Evolutionary conservation across 2,888 invertebrate genomes (phyloP).

Genomic region (Pyrocoelia pectoralis): DNA sequence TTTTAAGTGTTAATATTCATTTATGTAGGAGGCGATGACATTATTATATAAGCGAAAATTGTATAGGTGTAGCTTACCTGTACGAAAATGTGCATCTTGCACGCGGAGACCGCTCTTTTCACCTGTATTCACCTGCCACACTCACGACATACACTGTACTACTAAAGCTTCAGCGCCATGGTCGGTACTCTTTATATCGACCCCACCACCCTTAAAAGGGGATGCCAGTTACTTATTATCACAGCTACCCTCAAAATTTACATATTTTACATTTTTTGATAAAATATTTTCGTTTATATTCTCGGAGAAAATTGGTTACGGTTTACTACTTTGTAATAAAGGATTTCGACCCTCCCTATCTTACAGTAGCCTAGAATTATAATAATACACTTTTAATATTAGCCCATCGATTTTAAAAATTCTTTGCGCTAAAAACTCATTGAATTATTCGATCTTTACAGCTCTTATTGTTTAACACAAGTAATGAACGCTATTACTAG

Average conservation of each 20-base stretch:
- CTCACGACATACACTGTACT: conserved; percentile 45
- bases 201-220: conserved; percentile 49
- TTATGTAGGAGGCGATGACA: background rate
- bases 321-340: background rate
- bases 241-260: conserved; percentile 30
- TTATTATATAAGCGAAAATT: background rate
- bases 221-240: conserved; percentile 49
- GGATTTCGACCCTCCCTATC: background rate
- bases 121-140: conserved; percentile 46
- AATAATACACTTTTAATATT: no score
- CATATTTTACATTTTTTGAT: background rate
- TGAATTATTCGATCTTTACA: no score
- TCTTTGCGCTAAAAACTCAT: no score
- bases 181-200: conserved; percentile 48
- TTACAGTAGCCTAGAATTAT: no score
- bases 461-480: no score
- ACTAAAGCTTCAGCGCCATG: conserved; percentile 47
- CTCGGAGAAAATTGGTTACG: background rate
- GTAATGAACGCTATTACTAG: no score
- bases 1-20: background rate
- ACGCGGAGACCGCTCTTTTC: conserved; percentile 44
- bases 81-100: conserved; percentile 51
- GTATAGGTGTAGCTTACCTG: conserved; percentile 43
- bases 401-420: no score
- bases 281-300: background rate